A percentile compares a stretch with the other conserved stretches of the same genome.
phyloP scores from a whole-genome alignment of 2,113 vertebrate species.

The Craseonycteris thonglongyai region DNA sequence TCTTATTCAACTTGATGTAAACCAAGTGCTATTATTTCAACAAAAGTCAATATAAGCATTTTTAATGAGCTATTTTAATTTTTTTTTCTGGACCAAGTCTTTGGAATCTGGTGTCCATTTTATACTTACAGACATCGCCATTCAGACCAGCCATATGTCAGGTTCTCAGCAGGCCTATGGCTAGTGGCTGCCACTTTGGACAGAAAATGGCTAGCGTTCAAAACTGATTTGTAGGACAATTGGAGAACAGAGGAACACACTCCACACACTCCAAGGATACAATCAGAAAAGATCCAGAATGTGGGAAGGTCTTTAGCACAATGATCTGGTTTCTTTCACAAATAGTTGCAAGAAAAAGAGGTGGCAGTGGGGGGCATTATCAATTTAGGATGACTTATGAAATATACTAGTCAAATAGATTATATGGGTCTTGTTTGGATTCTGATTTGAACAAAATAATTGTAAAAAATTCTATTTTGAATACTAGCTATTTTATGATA shows the following conservation, averaged over 20 bases:
- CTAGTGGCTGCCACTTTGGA: neutral
- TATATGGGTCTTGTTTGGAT: neutral
- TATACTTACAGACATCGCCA: neutral
- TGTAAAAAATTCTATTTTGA: neutral
- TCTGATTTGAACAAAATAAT: neutral
- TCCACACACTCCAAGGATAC: neutral
- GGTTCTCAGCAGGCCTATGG: neutral
- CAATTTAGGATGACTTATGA: neutral
- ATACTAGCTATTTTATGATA: neutral
- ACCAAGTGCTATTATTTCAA: neutral
- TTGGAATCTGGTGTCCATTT: neutral
- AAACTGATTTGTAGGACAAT: neutral
- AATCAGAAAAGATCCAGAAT: neutral
- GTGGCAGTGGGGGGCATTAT: fast-evolving
- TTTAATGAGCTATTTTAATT: neutral
- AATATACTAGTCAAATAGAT: neutral
- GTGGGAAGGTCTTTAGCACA: neutral
- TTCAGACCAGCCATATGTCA: neutral
- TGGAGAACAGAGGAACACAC: neutral
- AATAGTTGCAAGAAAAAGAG: neutral
- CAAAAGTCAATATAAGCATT: neutral
- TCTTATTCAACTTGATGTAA: neutral
- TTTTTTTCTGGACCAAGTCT: neutral
- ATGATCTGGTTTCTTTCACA: neutral
- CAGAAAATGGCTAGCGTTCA: neutral